Conservation (phyloP, 2,113 vertebrate species). For the Rhodinocichla rosea region DNA sequence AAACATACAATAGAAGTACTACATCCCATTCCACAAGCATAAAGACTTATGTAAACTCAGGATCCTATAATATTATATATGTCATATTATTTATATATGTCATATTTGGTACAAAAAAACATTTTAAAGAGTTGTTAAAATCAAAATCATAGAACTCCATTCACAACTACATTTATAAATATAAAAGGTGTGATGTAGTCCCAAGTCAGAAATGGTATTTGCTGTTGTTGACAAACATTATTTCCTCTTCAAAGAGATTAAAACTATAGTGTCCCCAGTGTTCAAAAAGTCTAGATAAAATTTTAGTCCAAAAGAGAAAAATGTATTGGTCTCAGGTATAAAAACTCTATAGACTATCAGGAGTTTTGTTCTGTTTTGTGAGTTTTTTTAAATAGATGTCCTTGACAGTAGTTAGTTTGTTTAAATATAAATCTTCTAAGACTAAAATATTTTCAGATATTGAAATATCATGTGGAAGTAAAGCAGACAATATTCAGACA, state of each 20-base stretch:
- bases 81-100: background rate
- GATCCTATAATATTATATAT: background rate
- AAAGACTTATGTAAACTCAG: background rate
- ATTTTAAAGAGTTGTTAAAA: background rate
- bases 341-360: background rate
- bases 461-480: background rate
- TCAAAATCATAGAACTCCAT: background rate
- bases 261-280: rapidly evolving
- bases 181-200: background rate
- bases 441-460: background rate
- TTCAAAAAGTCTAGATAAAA: background rate
- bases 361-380: background rate
- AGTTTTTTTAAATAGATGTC: background rate
- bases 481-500: background rate
- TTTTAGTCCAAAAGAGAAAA: background rate
- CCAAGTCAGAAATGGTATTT: background rate
- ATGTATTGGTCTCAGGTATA: background rate
- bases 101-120: background rate
- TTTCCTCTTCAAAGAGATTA: background rate
- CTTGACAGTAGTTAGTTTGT: background rate
- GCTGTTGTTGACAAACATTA: background rate
- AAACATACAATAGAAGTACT: background rate
- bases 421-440: background rate
- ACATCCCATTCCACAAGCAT: background rate
- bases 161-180: background rate